phyloP scores from a whole-genome alignment of 2,797 vertebrate genomes.

The Acipenser ruthenus region DNA sequence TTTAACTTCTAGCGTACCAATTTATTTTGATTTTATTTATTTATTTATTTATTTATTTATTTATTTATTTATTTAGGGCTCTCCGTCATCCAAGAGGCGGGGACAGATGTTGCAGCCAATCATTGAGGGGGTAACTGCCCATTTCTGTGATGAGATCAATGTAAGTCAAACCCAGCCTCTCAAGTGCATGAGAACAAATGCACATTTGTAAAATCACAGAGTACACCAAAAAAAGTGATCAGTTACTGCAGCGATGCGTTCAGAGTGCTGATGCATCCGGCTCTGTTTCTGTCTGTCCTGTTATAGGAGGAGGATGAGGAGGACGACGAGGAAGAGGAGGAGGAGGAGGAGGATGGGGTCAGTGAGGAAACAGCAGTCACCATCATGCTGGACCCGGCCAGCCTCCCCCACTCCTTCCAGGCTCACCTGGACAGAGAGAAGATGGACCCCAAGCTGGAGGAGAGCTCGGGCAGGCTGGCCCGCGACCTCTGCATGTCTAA shows the following conservation, averaged over 20 bases:
- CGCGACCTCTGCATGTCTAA: conserved; percentile 84
- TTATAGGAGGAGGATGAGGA: conserved; percentile 31
- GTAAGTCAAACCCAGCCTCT: conserved; percentile 41
- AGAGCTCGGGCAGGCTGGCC: conserved; percentile 77
- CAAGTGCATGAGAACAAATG: conserved; percentile 7
- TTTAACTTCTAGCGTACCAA: not conserved
- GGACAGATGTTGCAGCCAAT: conserved; percentile 89
- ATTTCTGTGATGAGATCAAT: conserved; percentile 95
- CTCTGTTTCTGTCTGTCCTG: not conserved
- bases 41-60: not conserved
- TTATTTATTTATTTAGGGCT: conserved; percentile 55
- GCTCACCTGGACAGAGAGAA: conserved; percentile 55
- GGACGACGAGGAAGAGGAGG: conserved; percentile 38
- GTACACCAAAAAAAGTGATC: not conserved
- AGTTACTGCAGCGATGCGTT: conserved; percentile 18
- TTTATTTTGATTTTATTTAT: not conserved
- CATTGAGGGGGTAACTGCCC: conserved; percentile 93
- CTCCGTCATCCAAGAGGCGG: conserved; percentile 88
- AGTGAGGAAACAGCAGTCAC: conserved; percentile 66
- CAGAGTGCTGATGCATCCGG: not conserved
- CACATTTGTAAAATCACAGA: no score
- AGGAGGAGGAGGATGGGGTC: conserved; percentile 75
- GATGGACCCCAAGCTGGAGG: conserved; percentile 66
- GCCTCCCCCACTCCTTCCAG: conserved; percentile 46
- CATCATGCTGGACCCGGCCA: conserved; percentile 68